phyloP scores from a whole-genome alignment of 2,113 vertebrate genomes.

The Ptilorrhoa leucosticta region DNA sequence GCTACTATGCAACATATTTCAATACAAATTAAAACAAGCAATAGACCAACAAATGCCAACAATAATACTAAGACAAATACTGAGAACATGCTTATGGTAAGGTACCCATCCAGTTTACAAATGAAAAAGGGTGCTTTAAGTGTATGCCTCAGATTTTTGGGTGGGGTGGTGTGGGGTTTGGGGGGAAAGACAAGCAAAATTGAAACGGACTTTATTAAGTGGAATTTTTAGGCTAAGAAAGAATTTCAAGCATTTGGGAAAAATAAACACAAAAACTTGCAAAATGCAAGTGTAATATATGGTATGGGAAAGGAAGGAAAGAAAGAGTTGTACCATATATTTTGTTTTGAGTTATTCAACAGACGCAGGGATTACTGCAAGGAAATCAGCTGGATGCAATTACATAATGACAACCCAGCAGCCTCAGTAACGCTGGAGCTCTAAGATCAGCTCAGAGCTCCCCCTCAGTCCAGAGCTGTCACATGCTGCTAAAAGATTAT shows the following conservation, averaged over 20 bases:
- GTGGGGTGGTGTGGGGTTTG: accelerated
- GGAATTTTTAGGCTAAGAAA: background rate
- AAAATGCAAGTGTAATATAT: background rate
- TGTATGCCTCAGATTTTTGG: background rate
- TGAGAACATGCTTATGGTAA: background rate
- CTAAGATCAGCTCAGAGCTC: background rate
- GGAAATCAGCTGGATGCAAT: background rate
- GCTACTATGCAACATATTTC: background rate
- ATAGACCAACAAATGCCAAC: background rate
- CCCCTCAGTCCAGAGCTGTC: background rate
- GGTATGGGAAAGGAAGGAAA: background rate
- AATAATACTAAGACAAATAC: background rate
- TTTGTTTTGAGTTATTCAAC: background rate
- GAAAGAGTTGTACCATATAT: background rate
- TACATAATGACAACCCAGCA: background rate
- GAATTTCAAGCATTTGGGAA: background rate
- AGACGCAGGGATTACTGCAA: background rate
- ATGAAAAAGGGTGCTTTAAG: background rate
- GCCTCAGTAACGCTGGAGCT: background rate
- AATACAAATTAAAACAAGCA: constrained; percentile 13
- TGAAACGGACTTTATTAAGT: background rate
- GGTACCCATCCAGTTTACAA: background rate
- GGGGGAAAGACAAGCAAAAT: background rate
- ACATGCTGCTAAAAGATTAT: background rate
- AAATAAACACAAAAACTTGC: background rate